Evolutionary conservation across 2,113 vertebrate genomes (phyloP).

Genomic region (Paradisaea rubra): DNA sequence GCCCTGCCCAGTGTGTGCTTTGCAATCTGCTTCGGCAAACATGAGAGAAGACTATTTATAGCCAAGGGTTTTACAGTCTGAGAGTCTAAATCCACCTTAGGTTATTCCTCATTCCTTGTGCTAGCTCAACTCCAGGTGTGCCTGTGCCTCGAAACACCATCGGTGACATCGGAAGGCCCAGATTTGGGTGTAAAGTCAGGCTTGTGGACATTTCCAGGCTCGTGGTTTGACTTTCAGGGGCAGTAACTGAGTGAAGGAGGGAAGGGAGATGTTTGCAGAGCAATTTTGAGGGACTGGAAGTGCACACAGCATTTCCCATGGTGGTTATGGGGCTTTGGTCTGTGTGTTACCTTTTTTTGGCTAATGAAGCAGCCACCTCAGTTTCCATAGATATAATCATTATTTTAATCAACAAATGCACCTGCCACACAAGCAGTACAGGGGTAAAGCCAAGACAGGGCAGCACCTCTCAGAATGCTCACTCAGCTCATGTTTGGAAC

Average conservation of each 20-base stretch:
- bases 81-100: neutral
- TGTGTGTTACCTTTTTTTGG: neutral
- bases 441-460: neutral
- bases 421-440: neutral
- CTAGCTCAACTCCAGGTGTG: neutral
- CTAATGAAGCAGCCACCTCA: neutral
- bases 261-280: neutral
- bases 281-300: neutral
- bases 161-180: rapidly evolving
- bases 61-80: neutral
- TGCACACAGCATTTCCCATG: neutral
- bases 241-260: neutral
- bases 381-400: neutral
- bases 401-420: neutral
- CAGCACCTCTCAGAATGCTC: neutral
- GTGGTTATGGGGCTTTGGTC: neutral
- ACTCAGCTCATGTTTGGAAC: neutral
- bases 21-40: neutral
- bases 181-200: neutral
- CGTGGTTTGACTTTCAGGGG: neutral
- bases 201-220: neutral
- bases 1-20: neutral
- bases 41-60: neutral
- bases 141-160: neutral
- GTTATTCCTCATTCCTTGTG: neutral